phyloP scores from a whole-genome alignment of 2,113 vertebrate species.

The Lagopus leucura region DNA sequence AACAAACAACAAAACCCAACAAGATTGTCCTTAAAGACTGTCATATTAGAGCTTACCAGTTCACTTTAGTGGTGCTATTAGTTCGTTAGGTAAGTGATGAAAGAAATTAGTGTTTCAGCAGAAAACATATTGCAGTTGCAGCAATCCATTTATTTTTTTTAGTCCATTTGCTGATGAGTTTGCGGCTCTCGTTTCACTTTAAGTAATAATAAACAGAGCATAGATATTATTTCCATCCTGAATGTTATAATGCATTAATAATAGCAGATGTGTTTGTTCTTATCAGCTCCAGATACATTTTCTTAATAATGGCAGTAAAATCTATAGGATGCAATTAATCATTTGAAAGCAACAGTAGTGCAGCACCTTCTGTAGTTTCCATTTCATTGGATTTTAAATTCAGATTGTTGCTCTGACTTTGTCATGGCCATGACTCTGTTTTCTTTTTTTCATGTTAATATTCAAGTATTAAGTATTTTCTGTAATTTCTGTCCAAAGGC shows the following conservation, averaged over 20 bases:
- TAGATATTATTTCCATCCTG: not conserved
- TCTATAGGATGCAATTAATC: slow-evolving; percentile 1
- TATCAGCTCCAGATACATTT: not conserved
- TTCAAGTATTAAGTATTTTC: not conserved
- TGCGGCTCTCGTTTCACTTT: slow-evolving; percentile 22
- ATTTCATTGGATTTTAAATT: not conserved
- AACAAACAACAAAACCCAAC: not conserved
- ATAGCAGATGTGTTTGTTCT: slow-evolving; percentile 11
- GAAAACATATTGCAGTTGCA: not conserved
- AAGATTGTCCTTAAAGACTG: not conserved
- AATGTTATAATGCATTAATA: not conserved
- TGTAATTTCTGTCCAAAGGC: not conserved
- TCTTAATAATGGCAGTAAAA: slow-evolving; percentile 7
- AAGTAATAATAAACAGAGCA: not conserved
- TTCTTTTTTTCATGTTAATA: not conserved
- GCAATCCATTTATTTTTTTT: slow-evolving; percentile 42
- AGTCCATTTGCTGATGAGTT: slow-evolving; percentile 43
- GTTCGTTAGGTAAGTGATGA: not conserved
- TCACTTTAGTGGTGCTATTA: not conserved
- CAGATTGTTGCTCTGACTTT: not conserved
- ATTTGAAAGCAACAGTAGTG: not conserved
- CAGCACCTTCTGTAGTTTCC: not conserved
- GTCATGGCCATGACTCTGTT: not conserved
- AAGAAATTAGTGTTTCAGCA: slow-evolving; percentile 16
- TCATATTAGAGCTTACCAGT: not conserved